Evolutionary conservation across 2,113 vertebrate genomes (phyloP), one percentile per base, ranked within the genome.

Genomic region (Sylvietta virens): DNA sequence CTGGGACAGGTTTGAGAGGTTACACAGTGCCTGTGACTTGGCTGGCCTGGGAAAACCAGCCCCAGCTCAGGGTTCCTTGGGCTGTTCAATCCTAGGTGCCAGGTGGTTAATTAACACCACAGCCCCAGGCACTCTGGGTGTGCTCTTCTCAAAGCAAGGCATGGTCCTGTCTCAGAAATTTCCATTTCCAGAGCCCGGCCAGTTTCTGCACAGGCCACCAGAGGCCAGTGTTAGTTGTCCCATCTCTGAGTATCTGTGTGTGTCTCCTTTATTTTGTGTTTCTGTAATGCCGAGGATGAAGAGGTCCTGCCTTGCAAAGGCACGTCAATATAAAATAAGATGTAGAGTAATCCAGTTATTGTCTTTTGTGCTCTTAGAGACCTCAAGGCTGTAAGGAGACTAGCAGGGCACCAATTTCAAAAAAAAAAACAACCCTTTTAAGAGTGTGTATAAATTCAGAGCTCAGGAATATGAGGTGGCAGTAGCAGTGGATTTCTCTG

Each of bases 201-300:
- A 88, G 17, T 97, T 95, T 96, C 81, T 93, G 74, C 48, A 35
- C 50, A 86, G 81, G 37, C 96, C 96, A 77, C 90, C 90, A 97
- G 95, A 93, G 95, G 96, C 85, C 96, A 94, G 78, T 96, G 81
- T 95, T 96, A 95, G 88, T 93, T 97, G 92, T 94, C 85, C 96
- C 74, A 65, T 54, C 62, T 91, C 70, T 22, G 73, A 84, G 23
- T 10, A 5, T 30, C 30, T 44, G 7, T 3, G 2, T 21, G 19
- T n/a, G 26, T 62, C 37, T 84, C 70, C 65, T 81, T 42, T 51
- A 56, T 60, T 79, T 48, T 16, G 44, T 44, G 19, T 50, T 61
- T 87, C 73, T 48, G 1, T 19, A n/a, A n/a, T 5, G 19, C 40
- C 1, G 30, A n/a, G n/a, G n/a, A 53, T 53, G 69, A 70, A 70